These are phyloP conservation scores for Xenentodon cancila DNA, from an alignment of 2,797 vertebrate genomes.

Conservation along the genomic window DNA sequence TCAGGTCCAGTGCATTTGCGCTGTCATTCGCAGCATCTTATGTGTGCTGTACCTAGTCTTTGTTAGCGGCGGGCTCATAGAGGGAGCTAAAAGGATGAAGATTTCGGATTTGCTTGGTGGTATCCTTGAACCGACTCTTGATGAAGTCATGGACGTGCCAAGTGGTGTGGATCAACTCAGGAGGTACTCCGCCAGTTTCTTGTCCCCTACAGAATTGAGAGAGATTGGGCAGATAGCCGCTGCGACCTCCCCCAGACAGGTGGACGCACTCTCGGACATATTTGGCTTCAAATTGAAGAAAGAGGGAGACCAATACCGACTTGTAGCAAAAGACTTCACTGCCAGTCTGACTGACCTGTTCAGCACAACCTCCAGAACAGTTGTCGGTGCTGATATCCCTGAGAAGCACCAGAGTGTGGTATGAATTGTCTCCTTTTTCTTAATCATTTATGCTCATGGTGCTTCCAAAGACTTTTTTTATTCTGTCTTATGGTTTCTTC, in stretches of 20 bases:
- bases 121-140: slow-evolving; percentile 92
- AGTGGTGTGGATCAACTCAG: slow-evolving; percentile 67
- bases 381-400: background rate
- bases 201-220: slow-evolving; percentile 82
- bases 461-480: background rate
- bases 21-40: slow-evolving; percentile 76
- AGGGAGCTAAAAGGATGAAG: slow-evolving; percentile 89
- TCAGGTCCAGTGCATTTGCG: slow-evolving; percentile 76
- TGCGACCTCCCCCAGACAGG: slow-evolving; percentile 82
- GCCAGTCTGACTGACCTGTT: slow-evolving; percentile 85
- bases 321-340: slow-evolving; percentile 87
- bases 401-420: slow-evolving; percentile 77
- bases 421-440: slow-evolving; percentile 16
- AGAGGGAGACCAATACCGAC: slow-evolving; percentile 89
- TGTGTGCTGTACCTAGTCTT: slow-evolving; percentile 86
- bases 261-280: slow-evolving; percentile 88
- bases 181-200: slow-evolving; percentile 47
- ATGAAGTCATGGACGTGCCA: slow-evolving; percentile 86
- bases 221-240: slow-evolving; percentile 64
- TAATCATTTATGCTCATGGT: background rate
- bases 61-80: slow-evolving; percentile 88
- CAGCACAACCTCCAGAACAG: slow-evolving; percentile 60
- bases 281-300: slow-evolving; percentile 93
- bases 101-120: slow-evolving; percentile 88
- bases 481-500: background rate